Conservation (phyloP, 1,140 invertebrate genomes). For the Macrosteles quadrilineatus region DNA sequence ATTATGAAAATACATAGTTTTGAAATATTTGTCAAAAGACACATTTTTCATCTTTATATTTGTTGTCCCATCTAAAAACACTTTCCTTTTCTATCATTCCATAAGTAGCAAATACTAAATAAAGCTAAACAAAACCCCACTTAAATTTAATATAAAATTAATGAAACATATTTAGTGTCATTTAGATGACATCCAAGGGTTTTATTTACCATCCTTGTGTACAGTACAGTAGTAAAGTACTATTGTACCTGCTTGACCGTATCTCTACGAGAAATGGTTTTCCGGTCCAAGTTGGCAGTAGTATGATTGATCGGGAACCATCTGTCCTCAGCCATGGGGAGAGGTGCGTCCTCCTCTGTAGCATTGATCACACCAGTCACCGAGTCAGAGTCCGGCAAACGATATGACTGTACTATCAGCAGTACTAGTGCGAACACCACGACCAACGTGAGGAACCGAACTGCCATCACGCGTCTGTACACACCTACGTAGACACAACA, state of each 20-base stretch:
- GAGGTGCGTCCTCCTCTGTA: not conserved
- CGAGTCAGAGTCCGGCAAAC: not conserved
- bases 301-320: constrained; percentile 3
- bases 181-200: no score
- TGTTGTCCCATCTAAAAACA: no score
- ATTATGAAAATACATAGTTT: no score
- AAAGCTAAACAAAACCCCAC: no score
- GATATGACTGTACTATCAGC: not conserved
- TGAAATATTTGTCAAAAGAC: no score
- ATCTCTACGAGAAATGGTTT: not conserved
- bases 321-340: not conserved
- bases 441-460: not conserved
- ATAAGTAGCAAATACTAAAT: no score
- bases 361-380: not conserved
- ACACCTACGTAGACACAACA: not conserved
- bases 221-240: no score
- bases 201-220: no score
- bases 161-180: no score
- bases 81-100: no score
- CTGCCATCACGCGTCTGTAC: constrained; percentile 1
- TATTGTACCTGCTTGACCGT: constrained; percentile 1
- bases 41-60: no score
- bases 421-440: not conserved
- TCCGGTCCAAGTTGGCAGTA: not conserved
- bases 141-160: no score